Evolutionary conservation across 2,113 vertebrate species (phyloP).

Genomic region (Pseudorasbora parva): DNA sequence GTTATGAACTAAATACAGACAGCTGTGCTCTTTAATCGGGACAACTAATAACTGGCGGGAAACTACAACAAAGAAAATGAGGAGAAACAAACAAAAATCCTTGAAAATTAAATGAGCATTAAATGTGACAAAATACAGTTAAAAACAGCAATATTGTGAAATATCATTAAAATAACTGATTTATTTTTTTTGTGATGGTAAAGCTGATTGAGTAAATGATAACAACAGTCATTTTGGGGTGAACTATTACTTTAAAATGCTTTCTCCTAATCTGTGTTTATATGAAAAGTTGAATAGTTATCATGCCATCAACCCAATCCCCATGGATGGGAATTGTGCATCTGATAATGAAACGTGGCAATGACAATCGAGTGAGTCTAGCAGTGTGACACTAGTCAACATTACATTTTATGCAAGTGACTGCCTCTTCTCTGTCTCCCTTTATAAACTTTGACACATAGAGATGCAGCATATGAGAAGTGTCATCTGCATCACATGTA

Average conservation of each 20-base stretch:
- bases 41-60: no score
- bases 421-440: conserved; percentile 12
- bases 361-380: not conserved
- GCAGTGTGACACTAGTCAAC: not conserved
- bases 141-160: not conserved
- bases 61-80: no score
- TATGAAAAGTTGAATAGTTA: not conserved
- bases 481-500: conserved; percentile 25
- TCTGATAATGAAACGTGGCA: not conserved
- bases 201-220: not conserved
- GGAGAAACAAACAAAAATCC: no score
- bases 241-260: not conserved
- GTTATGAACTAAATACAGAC: no score
- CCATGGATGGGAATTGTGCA: not conserved
- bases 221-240: no score
- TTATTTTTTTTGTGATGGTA: not conserved
- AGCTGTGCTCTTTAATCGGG: no score
- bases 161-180: not conserved
- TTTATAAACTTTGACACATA: conserved; percentile 26
- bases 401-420: not conserved
- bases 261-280: not conserved
- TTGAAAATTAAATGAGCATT: no score
- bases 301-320: not conserved
- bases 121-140: no score
- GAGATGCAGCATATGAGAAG: not conserved